Evolutionary conservation across 2,888 invertebrate genomes (phyloP).

Genomic region (Zootermopsis nevadensis): DNA sequence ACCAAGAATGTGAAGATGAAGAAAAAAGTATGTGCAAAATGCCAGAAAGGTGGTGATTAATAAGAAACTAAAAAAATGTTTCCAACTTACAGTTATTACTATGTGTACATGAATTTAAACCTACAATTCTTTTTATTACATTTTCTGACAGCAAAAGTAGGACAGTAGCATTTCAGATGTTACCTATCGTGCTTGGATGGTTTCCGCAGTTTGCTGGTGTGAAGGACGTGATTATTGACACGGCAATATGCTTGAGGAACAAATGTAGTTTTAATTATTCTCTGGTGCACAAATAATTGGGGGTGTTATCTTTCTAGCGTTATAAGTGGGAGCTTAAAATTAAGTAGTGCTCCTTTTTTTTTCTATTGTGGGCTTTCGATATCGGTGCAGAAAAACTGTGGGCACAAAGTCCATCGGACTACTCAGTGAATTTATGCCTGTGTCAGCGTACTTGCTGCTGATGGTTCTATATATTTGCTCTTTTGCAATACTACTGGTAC

Average conservation of each 20-base stretch:
- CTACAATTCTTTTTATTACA: slow-evolving; percentile 50
- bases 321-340: slow-evolving; percentile 34
- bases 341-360: slow-evolving; percentile 40
- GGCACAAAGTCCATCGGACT: slow-evolving; percentile 10
- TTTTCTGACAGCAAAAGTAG: slow-evolving; percentile 46
- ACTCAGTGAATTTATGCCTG: background rate
- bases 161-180: slow-evolving; percentile 48
- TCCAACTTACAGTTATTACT: slow-evolving; percentile 43
- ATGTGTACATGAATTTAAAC: slow-evolving; percentile 43
- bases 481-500: slow-evolving; percentile 23
- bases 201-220: slow-evolving; percentile 24
- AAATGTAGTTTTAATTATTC: slow-evolving; percentile 21
- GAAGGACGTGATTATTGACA: background rate
- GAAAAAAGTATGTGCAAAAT: slow-evolving; percentile 48
- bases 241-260: slow-evolving; percentile 32
- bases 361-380: slow-evolving; percentile 36
- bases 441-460: slow-evolving; percentile 11
- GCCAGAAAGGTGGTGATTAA: slow-evolving; percentile 41
- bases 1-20: slow-evolving; percentile 33
- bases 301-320: slow-evolving; percentile 37
- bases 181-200: slow-evolving; percentile 42
- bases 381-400: slow-evolving; percentile 40
- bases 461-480: slow-evolving; percentile 24
- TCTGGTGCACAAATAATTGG: slow-evolving; percentile 48
- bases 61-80: background rate